Percentiles rank a stretch among this genome's conserved stretches.
Evolutionary conservation across 92 coral and sea anemone species (phyloP).

Genomic region (Umimayanthus chanpuru): DNA sequence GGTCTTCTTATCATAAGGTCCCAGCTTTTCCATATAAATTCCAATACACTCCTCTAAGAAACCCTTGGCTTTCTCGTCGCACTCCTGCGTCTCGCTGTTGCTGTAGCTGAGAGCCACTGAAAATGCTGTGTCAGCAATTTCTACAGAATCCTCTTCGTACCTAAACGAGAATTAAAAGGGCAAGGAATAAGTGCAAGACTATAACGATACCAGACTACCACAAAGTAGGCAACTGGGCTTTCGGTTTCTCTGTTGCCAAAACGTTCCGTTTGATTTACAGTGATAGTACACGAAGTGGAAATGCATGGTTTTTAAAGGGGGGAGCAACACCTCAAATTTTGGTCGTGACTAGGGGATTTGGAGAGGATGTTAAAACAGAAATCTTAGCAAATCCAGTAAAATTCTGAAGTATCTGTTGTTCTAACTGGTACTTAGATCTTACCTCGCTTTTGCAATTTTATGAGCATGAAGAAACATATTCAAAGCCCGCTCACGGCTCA

Average conservation of each 20-base stretch:
- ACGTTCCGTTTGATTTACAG: no score
- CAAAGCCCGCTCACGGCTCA: slow-evolving; percentile 68
- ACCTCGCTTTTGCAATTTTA: slow-evolving; percentile 73
- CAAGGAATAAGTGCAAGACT: no score
- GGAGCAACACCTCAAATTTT: no score
- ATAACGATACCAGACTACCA: neutral
- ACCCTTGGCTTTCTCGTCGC: slow-evolving; percentile 49
- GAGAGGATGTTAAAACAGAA: no score
- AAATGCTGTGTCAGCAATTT: slow-evolving; percentile 80
- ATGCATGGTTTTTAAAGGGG: no score
- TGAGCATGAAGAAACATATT: slow-evolving; percentile 78
- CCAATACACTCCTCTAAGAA: slow-evolving; percentile 70
- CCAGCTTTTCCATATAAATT: slow-evolving; percentile 68
- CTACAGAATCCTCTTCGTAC: slow-evolving; percentile 69
- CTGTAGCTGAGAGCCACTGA: slow-evolving; percentile 38
- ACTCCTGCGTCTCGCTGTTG: slow-evolving; percentile 4
- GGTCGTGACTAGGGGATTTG: no score
- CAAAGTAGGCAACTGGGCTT: neutral
- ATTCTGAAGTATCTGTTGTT: neutral
- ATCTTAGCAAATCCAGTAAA: neutral
- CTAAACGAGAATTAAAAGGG: slow-evolving; percentile 26
- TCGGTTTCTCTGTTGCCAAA: no score
- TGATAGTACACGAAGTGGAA: no score
- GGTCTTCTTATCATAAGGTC: slow-evolving; percentile 80
- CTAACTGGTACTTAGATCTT: neutral